phyloP scores from a whole-genome alignment of 2,888 invertebrate species.

The Chrysopilus asiliformis region DNA sequence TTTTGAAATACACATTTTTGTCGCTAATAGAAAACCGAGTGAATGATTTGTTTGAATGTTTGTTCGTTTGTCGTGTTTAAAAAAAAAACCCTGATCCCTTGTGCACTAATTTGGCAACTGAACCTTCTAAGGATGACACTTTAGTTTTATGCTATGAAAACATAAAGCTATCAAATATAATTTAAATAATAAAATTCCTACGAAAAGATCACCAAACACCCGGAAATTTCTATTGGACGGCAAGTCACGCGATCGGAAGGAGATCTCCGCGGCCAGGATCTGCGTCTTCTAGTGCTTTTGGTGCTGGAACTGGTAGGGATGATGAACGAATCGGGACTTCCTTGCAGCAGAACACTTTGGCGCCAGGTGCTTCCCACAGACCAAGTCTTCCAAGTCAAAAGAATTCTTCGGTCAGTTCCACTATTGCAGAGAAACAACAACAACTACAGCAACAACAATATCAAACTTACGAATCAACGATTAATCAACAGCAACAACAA shows the following conservation, averaged over 20 bases:
- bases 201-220: constrained; percentile 28
- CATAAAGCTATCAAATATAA: no score
- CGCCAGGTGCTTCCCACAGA: constrained; percentile 41
- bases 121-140: neutral
- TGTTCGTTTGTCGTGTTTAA: no score
- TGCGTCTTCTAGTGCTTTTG: constrained; percentile 24
- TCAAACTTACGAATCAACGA: neutral
- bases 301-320: constrained; percentile 6
- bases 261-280: constrained; percentile 40
- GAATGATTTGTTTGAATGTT: no score
- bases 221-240: constrained; percentile 53
- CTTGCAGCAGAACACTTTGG: constrained; percentile 43
- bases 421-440: constrained; percentile 21
- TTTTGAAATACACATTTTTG: no score
- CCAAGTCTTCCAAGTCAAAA: constrained; percentile 36
- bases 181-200: no score
- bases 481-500: constrained; percentile 2
- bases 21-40: no score
- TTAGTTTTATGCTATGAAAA: no score
- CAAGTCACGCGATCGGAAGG: constrained; percentile 59
- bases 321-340: constrained; percentile 36
- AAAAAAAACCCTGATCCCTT: no score
- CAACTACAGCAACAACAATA: neutral
- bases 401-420: constrained; percentile 10
- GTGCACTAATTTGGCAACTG: no score